Evolutionary conservation across 2,888 invertebrate genomes (phyloP), one percentile per base, ranked within the genome.

Genomic region (Celastrina argiolus): DNA sequence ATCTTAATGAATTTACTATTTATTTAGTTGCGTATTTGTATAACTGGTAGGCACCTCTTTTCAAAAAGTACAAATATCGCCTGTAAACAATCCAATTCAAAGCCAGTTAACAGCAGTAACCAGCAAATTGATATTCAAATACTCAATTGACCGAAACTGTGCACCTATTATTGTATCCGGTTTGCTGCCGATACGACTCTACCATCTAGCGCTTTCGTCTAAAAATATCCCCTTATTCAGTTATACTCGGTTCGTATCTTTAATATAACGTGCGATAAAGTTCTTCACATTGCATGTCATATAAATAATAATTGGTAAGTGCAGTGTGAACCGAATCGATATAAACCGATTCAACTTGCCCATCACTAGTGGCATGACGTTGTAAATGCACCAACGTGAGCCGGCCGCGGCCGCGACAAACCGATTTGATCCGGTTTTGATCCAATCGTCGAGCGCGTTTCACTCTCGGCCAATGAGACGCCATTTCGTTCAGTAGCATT

Each of bases 361-460:
- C 89, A 78, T 78, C 87, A 84, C 89, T 89, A 70, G 71, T 74
- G 72, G 72, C 74, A 76, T 79, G 74, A 74, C 75, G 76, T 73
- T 74, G 74, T 72, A 80, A 74, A 82, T 84, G 84, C 85, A 85
- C 86, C 82, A 85, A 84, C 78, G 79, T 76, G 73, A 89, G 85
- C 89, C 87, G 86, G 87, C 81, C 78, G 76, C 75, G 83, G 82
- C 89, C 83, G 78, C 85, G 76, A 76, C 73, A 74, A 91, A 89
- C 91, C 83, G 85, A 86, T 77, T 84, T 71, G 73, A 88, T 87
- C 90, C 83, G 85, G 90, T 87, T 89, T 76, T 69, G 75, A 81
- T 79, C 87, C 86, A 89, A 88, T 86, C 82, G 78, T 76, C 76
- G 74, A 80, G 74, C 82, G 81, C 84, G 80, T 82, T 78, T 81